These are phyloP conservation scores for Thelaira solivaga DNA, from an alignment of 2,888 invertebrate species.

Conservation along the genomic window DNA sequence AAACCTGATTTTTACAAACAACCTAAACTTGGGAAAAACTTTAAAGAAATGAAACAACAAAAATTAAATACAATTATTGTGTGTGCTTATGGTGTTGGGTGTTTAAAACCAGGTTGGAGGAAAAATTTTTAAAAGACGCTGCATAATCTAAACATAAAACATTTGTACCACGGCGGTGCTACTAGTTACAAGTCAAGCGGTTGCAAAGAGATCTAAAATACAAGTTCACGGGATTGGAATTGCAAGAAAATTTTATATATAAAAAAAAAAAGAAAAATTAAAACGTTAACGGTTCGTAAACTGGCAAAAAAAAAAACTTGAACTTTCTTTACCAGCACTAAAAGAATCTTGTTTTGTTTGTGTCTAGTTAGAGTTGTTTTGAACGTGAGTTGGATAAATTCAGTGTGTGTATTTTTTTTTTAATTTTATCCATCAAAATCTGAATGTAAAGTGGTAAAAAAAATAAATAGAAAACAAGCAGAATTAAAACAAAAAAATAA, in stretches of 20 bases:
- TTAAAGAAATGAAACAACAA: constrained; percentile 52
- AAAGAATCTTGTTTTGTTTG: constrained; percentile 54
- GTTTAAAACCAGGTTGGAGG: constrained; percentile 58
- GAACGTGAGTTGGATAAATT: constrained; percentile 50
- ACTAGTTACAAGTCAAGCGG: constrained; percentile 72
- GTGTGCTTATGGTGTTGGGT: constrained; percentile 48
- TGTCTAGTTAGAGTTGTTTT: constrained; percentile 17
- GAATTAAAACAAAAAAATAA: not conserved
- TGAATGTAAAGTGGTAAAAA: constrained; percentile 45
- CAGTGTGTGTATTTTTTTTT: constrained; percentile 10
- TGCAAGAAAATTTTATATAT: constrained; percentile 42
- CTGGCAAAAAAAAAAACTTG: constrained; percentile 59
- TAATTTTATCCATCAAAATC: constrained; percentile 4
- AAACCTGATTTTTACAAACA: constrained; percentile 45
- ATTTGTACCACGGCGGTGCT: constrained; percentile 77
- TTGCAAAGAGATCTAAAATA: constrained; percentile 10
- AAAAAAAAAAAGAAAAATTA: constrained; percentile 22
- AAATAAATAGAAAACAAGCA: constrained; percentile 18
- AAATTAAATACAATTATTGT: constrained; percentile 29
- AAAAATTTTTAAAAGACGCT: constrained; percentile 78
- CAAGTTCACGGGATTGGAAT: constrained; percentile 28
- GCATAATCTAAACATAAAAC: constrained; percentile 75
- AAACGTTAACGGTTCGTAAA: constrained; percentile 60
- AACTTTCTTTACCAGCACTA: constrained; percentile 54
- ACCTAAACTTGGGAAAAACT: constrained; percentile 60